These are phyloP conservation scores for Melikaiella ostensackeni DNA, from an alignment of 2,888 invertebrate genomes.

Conservation along the genomic window DNA sequence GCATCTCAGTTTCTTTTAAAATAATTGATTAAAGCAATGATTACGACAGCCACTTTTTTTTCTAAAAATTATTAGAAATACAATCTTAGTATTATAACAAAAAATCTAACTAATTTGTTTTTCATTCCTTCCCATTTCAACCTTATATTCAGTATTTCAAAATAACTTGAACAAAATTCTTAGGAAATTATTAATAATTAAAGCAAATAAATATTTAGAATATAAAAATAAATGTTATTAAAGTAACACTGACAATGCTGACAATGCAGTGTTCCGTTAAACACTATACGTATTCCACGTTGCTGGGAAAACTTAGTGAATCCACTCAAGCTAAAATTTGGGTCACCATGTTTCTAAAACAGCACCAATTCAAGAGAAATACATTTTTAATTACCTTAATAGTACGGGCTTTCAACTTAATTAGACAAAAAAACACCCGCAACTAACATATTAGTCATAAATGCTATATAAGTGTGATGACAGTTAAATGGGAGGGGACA, in stretches of 20 bases:
- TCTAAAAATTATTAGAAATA: too few relatives aligned
- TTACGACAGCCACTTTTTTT: too few relatives aligned
- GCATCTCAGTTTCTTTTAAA: too few relatives aligned
- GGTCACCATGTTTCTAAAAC: not conserved
- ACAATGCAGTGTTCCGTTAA: not conserved
- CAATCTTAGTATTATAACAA: too few relatives aligned
- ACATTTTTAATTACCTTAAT: not conserved
- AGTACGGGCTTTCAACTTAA: not conserved
- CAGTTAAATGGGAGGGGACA: constrained; percentile 28
- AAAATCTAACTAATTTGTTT: too few relatives aligned
- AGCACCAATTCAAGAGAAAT: not conserved
- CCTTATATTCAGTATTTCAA: too few relatives aligned
- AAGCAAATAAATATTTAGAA: not conserved
- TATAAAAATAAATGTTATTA: not conserved
- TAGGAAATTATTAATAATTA: not conserved
- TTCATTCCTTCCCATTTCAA: too few relatives aligned
- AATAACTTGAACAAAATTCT: too few relatives aligned
- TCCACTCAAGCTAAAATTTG: not conserved
- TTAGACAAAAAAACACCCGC: not conserved
- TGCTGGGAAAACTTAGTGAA: not conserved
- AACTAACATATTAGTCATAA: constrained; percentile 31
- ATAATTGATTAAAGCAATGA: too few relatives aligned
- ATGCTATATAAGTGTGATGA: constrained; percentile 23
- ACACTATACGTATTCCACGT: not conserved
- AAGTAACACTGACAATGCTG: not conserved